These are phyloP conservation scores for cat (Felis catus) DNA, from an alignment of 2,113 vertebrate species.

Conservation along the genomic window DNA sequence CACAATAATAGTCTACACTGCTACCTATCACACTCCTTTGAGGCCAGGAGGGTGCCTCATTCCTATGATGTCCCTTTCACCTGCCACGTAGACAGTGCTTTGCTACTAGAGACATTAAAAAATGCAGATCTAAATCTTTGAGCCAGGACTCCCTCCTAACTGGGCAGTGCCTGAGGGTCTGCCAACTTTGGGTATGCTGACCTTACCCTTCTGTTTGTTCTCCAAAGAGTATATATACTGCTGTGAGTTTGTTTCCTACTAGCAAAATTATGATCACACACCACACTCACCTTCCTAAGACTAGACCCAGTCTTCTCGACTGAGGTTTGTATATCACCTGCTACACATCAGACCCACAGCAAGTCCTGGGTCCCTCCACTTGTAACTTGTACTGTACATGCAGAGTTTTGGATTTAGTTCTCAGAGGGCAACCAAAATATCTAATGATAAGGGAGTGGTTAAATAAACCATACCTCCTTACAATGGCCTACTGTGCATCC, in stretches of 20 bases:
- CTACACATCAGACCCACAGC: neutral
- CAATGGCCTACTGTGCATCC: neutral
- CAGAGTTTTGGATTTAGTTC: neutral
- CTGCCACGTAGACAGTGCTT: neutral
- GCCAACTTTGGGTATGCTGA: neutral
- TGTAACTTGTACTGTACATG: neutral
- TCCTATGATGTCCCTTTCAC: fast-evolving
- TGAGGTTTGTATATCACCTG: neutral
- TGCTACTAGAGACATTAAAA: neutral
- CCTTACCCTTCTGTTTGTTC: neutral
- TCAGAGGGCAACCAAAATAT: neutral
- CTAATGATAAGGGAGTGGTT: neutral
- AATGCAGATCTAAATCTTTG: neutral
- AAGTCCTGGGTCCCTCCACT: neutral
- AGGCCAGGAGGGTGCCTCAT: neutral
- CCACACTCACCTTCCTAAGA: neutral
- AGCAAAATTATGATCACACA: neutral
- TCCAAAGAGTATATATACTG: neutral
- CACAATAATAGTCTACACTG: neutral
- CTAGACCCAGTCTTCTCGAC: neutral
- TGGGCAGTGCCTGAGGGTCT: neutral
- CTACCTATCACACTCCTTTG: fast-evolving
- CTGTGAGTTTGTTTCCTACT: neutral
- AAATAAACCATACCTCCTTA: neutral
- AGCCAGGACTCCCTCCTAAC: neutral